Base-by-base conservation (phyloP, 2,888 invertebrate species). In the Emmelina monodactyla region DNA sequence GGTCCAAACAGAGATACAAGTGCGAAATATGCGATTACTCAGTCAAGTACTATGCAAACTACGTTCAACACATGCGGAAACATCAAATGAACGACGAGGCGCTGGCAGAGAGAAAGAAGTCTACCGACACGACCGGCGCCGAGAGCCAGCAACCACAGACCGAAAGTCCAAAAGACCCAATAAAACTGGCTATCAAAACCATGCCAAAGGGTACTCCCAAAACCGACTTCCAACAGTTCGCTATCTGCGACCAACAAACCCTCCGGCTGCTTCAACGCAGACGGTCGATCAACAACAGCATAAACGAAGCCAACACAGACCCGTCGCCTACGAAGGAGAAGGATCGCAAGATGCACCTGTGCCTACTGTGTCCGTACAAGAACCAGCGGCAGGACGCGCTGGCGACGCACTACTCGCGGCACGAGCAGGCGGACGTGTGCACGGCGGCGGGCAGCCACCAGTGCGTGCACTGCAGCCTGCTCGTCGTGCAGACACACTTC, bases 11-110 rank as follows among this genome's bases (percentile, higher is more conserved):
- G 62, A 83, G 88, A 40, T 93, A 91, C 61, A 87, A 86, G 48
- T 94, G 94, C 70, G 88, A 89, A 49, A 80, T 86, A 29, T 94
- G 94, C 64, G 93, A 94, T 68, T 93, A 93, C 65, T 91, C 92
- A 2, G 93, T 93, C 0, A 91, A 91, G 50, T 91, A 91, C 60
- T 91, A 89, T 50, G 91, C 92, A 1, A 91, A 92, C 58, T 89
- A 89, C 49, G 85, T 88, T 22, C 92, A 92, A 58, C 94, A 94
- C 56, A 79, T 87, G 69, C 86, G 88, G 40, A 89, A 92, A 54
- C 93, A 93, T 60, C 85, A 87, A 56, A 83, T 85, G 62, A 87
- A 86, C 42, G 86, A 85, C 25, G 85, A 87, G 48, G 86, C 87
- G 7, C 82, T 82, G 45, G 84, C 84, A 1, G 84, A 84, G 28